Conservation (phyloP, 2,888 invertebrate species). For the Phortica magna region DNA sequence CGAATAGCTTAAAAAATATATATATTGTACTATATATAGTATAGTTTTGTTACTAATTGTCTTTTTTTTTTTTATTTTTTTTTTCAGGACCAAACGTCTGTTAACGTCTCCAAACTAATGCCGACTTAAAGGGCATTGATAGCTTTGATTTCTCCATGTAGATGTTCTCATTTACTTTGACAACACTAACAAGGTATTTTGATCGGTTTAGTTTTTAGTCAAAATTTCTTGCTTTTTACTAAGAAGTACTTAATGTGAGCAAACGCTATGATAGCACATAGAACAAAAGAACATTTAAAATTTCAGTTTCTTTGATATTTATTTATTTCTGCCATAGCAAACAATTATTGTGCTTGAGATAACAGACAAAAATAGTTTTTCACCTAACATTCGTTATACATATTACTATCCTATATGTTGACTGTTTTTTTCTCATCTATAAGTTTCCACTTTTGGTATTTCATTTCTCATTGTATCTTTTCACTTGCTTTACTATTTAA, state of each 20-base stretch:
- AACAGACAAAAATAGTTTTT: constrained; percentile 21
- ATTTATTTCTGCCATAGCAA: constrained; percentile 22
- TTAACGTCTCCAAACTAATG: background rate
- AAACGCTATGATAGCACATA: too few species aligned
- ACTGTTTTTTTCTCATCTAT: background rate
- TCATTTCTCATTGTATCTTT: background rate
- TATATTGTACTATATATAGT: too few species aligned
- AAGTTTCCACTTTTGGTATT: background rate
- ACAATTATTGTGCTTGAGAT: constrained; percentile 25
- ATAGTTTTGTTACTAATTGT: background rate
- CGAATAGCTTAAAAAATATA: background rate
- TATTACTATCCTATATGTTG: background rate
- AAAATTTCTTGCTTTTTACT: background rate
- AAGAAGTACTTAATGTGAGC: too few species aligned
- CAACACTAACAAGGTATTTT: background rate
- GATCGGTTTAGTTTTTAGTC: too few species aligned
- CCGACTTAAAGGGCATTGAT: background rate
- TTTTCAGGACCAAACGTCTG: background rate
- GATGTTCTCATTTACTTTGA: background rate
- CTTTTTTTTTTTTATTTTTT: background rate
- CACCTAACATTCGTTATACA: constrained; percentile 17
- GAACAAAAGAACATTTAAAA: background rate
- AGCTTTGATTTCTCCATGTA: too few species aligned
- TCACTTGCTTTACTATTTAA: background rate
- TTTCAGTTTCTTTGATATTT: constrained; percentile 11